Evolutionary conservation across 1,140 invertebrate genomes (phyloP).

Genomic region (Mizuhopecten yessoensis): DNA sequence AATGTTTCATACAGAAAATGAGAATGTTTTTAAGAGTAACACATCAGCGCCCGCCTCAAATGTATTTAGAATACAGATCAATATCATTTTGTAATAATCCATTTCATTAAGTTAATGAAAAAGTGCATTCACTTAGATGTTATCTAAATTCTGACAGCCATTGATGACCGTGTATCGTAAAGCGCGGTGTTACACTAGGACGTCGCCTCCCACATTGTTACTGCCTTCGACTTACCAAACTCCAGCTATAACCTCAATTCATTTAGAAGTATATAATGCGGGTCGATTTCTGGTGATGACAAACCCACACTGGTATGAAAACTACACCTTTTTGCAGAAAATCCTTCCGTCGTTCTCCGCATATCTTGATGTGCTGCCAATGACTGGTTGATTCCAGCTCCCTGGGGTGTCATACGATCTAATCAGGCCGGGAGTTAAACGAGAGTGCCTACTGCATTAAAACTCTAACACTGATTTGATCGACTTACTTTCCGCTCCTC

Average conservation of each 20-base stretch:
- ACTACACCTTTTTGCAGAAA: constrained; percentile 31
- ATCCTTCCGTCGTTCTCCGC: neutral
- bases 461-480: neutral
- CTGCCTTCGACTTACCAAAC: neutral
- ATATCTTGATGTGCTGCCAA: neutral
- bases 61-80: neutral
- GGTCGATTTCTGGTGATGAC: neutral
- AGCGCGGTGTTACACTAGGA: neutral
- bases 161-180: neutral
- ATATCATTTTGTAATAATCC: neutral
- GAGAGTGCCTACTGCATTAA: neutral
- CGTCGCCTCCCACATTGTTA: neutral
- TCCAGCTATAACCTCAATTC: neutral
- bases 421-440: neutral
- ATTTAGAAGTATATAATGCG: neutral
- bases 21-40: no score
- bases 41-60: no score
- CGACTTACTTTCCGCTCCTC: neutral
- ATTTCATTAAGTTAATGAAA: neutral
- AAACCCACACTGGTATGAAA: neutral
- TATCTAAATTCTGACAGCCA: neutral
- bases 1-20: neutral
- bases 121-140: neutral
- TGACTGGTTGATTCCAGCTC: neutral
- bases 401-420: neutral